Evolutionary conservation across 1,140 invertebrate genomes (phyloP).

Genomic region (Thaumatotibia leucotreta): DNA sequence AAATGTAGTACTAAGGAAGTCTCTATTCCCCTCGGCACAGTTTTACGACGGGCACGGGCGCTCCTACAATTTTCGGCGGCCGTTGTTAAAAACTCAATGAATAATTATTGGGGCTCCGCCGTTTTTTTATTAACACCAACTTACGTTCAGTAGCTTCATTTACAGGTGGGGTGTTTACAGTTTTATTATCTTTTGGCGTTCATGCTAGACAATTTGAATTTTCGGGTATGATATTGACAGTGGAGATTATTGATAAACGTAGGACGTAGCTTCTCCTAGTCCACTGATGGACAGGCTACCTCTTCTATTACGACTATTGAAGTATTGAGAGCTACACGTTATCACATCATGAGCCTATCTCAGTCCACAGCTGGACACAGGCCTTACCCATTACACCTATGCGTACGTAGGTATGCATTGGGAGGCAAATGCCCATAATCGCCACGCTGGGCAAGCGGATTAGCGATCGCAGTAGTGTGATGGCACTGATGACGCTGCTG

Average conservation of each 20-base stretch:
- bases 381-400: too few relatives aligned
- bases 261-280: too few relatives aligned
- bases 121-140: constrained; percentile 7
- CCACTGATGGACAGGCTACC: too few relatives aligned
- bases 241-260: neutral
- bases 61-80: constrained; percentile 63
- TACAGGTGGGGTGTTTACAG: constrained; percentile 4
- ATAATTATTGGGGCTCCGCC: constrained; percentile 59
- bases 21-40: constrained; percentile 43
- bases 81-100: constrained; percentile 72
- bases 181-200: neutral
- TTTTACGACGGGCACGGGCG: constrained; percentile 61
- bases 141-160: constrained; percentile 8
- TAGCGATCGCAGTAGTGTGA: too few relatives aligned
- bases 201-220: neutral
- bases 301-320: too few relatives aligned
- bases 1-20: neutral
- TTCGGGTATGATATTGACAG: neutral
- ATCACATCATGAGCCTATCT: too few relatives aligned
- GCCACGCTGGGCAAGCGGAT: too few relatives aligned
- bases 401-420: too few relatives aligned
- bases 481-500: too few relatives aligned
- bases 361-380: too few relatives aligned
- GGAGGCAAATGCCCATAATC: too few relatives aligned
- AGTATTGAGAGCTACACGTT: too few relatives aligned